Percentiles rank a stretch among this genome's conserved stretches.
Evolutionary conservation across 2,113 vertebrate genomes (phyloP).

Genomic region (Grammomys surdaster): DNA sequence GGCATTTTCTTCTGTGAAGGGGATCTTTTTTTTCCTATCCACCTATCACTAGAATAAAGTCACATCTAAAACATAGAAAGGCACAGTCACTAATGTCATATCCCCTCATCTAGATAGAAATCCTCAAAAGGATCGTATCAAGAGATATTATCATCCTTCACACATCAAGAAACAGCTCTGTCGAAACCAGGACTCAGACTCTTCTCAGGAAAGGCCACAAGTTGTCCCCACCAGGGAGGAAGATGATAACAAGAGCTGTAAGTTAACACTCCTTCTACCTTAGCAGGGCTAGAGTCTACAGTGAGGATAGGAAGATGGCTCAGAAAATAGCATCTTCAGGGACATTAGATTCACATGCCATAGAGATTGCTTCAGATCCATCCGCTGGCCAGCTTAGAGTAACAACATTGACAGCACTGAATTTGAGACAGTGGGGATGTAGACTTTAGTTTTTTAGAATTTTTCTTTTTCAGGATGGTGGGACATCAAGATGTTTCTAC

Average conservation of each 20-base stretch:
- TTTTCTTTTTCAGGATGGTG: background rate
- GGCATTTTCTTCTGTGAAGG: background rate
- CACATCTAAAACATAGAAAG: background rate
- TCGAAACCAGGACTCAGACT: background rate
- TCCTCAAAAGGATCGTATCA: background rate
- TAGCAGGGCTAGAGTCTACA: background rate
- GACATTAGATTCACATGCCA: background rate
- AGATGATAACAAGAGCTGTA: background rate
- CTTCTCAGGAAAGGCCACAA: background rate
- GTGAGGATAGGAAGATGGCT: background rate
- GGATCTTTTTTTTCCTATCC: background rate
- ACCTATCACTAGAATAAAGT: background rate
- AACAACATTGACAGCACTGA: background rate
- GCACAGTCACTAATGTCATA: background rate
- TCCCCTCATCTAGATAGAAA: background rate
- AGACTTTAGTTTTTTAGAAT: background rate
- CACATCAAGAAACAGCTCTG: background rate
- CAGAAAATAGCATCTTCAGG: background rate
- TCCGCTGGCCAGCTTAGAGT: fast-evolving
- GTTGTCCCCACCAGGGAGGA: background rate
- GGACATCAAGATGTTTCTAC: background rate
- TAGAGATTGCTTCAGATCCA: background rate
- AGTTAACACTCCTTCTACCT: too few species aligned
- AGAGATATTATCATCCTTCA: background rate
- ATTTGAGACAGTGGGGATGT: background rate